Evolutionary conservation across 2,888 invertebrate genomes (phyloP), one percentile per base, ranked within the genome.

Genomic region (Trichogramma dendrolimi): DNA sequence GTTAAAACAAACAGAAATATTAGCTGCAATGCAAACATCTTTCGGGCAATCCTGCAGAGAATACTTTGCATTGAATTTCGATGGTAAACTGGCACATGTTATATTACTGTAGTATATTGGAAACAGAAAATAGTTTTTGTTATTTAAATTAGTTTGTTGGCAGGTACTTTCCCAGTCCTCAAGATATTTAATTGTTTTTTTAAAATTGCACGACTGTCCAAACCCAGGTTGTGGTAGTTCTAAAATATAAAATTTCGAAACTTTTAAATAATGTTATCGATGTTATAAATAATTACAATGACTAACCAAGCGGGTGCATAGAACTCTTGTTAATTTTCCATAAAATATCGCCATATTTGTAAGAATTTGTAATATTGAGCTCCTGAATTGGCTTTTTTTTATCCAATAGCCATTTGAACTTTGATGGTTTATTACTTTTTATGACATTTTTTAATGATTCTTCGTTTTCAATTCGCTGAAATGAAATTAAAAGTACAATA

Each of bases 151-250:
- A 62, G 68, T 74, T 71, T 81, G 80, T 60, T 73, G 70, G 69
- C 82, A 83, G 14, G 70, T 67, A 58, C 73, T 73, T 67, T 79
- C 73, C 69, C 80, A 74, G 66, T 81, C 73, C 69, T 80, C 73
- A 51, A 84, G 76, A 73, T 80, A 83, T 66, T 74, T 75, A 2
- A 84, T 65, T 56, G 73, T 71, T 69, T 79, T 81, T 55, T 74
- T 76, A 44, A 77, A 75, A 50, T 70, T 66, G 60, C 79, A 79
- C 27, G 69, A 64, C 49, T 69, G 69, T 5, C 72, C 75, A 55
- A 79, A 77, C 60, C 78, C 79, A 52, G 71, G 69, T 67, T 75
- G 73, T 57, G 70, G 66, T 50, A 79, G 54, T 62, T 77, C 79
- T 75, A 61, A 39, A 68, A 67, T 60, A 53, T 6, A 39, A 43